These are phyloP conservation scores for Hystrix brachyura DNA, from an alignment of 2,113 vertebrate species.

Conservation along the genomic window DNA sequence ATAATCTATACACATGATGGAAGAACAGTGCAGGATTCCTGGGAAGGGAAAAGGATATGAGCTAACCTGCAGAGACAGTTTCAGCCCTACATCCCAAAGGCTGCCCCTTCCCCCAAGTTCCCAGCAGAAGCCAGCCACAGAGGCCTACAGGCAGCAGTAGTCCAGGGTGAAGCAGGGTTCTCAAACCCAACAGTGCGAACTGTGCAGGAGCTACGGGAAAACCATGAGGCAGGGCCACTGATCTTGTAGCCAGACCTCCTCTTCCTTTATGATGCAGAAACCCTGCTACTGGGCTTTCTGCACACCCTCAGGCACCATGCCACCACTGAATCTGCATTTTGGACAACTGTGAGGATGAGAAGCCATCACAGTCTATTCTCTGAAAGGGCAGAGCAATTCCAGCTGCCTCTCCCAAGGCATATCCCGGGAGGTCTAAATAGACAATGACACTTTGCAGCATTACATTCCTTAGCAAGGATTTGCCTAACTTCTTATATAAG, in stretches of 20 bases:
- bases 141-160: not conserved
- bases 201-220: not conserved
- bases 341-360: slow-evolving; percentile 1
- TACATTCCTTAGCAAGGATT: slow-evolving; percentile 21
- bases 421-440: slow-evolving; percentile 61
- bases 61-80: not conserved
- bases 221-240: not conserved
- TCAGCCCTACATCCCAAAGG: not conserved
- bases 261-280: not conserved
- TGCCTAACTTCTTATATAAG: slow-evolving; percentile 18
- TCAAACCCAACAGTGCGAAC: not conserved
- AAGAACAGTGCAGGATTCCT: not conserved
- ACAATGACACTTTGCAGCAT: slow-evolving; percentile 74
- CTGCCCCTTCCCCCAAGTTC: not conserved
- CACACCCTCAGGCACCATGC: fast-evolving
- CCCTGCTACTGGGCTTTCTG: not conserved
- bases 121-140: not conserved
- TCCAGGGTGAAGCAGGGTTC: not conserved
- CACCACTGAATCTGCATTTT: slow-evolving; percentile 23
- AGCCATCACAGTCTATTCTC: slow-evolving; percentile 54
- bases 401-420: slow-evolving; percentile 76
- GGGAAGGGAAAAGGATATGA: not conserved
- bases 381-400: slow-evolving; percentile 72
- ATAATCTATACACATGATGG: not conserved
- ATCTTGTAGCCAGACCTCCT: not conserved